These are phyloP conservation scores for Drosophila fuyamai DNA, from an alignment of 1,140 invertebrate genomes.

Conservation along the genomic window DNA sequence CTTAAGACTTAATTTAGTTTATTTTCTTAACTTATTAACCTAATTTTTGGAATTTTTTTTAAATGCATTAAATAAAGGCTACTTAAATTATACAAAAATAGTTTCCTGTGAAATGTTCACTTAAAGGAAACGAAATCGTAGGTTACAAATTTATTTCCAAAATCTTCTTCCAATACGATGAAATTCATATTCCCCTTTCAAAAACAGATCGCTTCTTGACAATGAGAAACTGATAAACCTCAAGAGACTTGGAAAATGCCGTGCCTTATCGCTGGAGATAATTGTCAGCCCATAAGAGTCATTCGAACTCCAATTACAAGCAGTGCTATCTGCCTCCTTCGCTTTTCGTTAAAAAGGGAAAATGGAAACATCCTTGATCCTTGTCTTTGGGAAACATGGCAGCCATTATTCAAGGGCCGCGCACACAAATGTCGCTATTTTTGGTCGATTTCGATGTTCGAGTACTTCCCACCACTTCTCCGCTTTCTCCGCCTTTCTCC, in stretches of 20 bases:
- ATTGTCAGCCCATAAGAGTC: conserved; percentile 44
- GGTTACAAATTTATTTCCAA: neutral
- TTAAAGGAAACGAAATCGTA: neutral
- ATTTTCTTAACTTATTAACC: too few species aligned
- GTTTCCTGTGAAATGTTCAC: neutral
- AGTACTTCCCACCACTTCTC: conserved; percentile 67
- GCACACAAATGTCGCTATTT: conserved; percentile 80
- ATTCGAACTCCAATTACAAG: conserved; percentile 65
- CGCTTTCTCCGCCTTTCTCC: conserved; percentile 30
- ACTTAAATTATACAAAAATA: neutral
- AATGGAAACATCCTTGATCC: conserved; percentile 53
- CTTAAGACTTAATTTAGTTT: too few species aligned
- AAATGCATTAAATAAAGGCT: too few species aligned
- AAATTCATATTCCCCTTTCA: conserved; percentile 2
- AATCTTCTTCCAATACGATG: neutral
- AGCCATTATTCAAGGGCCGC: conserved; percentile 54
- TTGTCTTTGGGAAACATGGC: conserved; percentile 64
- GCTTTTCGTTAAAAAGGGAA: conserved; percentile 21
- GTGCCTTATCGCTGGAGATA: conserved; percentile 44
- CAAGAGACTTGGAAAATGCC: conserved; percentile 13
- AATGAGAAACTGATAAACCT: conserved; percentile 41
- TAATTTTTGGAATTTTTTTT: too few species aligned
- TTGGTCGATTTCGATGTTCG: conserved; percentile 42
- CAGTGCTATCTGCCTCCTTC: conserved; percentile 17
- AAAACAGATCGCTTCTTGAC: neutral